Evolutionary conservation across 1,140 invertebrate species (phyloP).

Genomic region (Danaus melanippus): DNA sequence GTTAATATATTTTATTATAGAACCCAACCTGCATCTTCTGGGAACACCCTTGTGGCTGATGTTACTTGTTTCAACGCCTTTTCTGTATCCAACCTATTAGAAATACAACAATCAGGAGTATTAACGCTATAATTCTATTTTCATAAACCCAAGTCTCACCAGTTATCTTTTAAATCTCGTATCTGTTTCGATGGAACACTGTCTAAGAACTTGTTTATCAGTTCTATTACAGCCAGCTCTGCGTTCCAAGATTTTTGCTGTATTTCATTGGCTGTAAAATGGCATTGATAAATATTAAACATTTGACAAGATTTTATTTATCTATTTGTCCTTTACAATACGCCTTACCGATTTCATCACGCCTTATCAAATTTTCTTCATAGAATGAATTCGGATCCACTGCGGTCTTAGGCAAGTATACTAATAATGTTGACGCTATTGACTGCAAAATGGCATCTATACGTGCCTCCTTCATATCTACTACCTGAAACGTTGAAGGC

Average conservation of each 20-base stretch:
- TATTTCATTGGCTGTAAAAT: constrained; percentile 45
- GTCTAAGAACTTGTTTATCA: constrained; percentile 81
- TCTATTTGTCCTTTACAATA: neutral
- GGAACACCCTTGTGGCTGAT: constrained; percentile 72
- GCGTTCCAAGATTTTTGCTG: constrained; percentile 66
- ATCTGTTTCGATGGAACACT: constrained; percentile 72
- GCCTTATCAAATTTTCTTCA: constrained; percentile 74
- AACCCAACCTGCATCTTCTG: constrained; percentile 70
- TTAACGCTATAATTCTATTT: neutral
- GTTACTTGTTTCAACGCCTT: constrained; percentile 72
- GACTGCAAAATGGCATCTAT: constrained; percentile 80
- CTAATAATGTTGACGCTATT: constrained; percentile 76
- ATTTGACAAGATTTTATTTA: neutral
- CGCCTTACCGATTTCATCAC: constrained; percentile 68
- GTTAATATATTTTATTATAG: constrained; percentile 7
- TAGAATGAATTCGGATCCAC: constrained; percentile 78
- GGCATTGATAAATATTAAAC: constrained; percentile 3
- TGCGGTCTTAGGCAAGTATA: constrained; percentile 78
- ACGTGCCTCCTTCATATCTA: constrained; percentile 83
- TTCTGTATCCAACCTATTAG: constrained; percentile 72
- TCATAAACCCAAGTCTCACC: constrained; percentile 48
- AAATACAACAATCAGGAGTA: constrained; percentile 4
- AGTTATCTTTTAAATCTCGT: constrained; percentile 74
- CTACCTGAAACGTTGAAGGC: constrained; percentile 58
- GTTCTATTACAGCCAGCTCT: constrained; percentile 78